A percentile compares a stretch with the other conserved stretches of the same genome.
Conservation (phyloP, 2,888 invertebrate species). For the Thecocarcelia acutangulata region DNA sequence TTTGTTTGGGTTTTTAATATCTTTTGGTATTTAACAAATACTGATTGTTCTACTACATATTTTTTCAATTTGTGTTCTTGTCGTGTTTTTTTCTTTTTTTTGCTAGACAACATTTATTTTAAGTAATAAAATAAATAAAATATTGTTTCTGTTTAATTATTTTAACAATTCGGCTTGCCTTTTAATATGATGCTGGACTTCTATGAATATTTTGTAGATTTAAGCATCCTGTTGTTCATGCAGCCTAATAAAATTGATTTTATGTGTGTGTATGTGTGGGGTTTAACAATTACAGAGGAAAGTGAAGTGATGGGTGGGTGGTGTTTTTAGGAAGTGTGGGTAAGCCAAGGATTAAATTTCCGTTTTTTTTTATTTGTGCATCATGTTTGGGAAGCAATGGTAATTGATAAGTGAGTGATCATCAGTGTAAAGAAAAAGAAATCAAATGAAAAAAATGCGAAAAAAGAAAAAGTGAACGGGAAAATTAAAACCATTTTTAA, state of each 20-base stretch:
- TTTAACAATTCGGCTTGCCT: slow-evolving; percentile 54
- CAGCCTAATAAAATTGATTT: slow-evolving; percentile 69
- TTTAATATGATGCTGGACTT: slow-evolving; percentile 47
- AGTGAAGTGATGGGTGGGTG: slow-evolving; percentile 6
- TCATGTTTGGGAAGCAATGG: slow-evolving; percentile 24
- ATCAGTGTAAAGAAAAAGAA: slow-evolving; percentile 54
- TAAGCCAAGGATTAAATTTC: slow-evolving; percentile 7
- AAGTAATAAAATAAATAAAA: slow-evolving; percentile 27
- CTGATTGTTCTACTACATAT: slow-evolving; percentile 50
- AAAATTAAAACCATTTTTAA: slow-evolving; percentile 46
- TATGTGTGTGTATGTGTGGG: not conserved
- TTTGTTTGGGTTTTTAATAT: slow-evolving; percentile 51
- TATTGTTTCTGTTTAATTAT: slow-evolving; percentile 13
- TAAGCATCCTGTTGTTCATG: slow-evolving; percentile 73
- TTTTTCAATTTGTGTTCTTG: not conserved
- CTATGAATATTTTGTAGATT: slow-evolving; percentile 66
- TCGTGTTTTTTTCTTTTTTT: slow-evolving; percentile 22
- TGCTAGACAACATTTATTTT: slow-evolving; percentile 56
- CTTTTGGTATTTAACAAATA: slow-evolving; percentile 43
- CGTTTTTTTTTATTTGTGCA: slow-evolving; percentile 40
- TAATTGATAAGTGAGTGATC: slow-evolving; percentile 13
- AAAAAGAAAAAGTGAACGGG: slow-evolving; percentile 64
- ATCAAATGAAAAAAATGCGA: slow-evolving; percentile 61
- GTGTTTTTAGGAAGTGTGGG: slow-evolving; percentile 28
- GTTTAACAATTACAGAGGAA: slow-evolving; percentile 36